Conservation (phyloP, 2,113 vertebrate species). For the Syrrhaptes paradoxus region DNA sequence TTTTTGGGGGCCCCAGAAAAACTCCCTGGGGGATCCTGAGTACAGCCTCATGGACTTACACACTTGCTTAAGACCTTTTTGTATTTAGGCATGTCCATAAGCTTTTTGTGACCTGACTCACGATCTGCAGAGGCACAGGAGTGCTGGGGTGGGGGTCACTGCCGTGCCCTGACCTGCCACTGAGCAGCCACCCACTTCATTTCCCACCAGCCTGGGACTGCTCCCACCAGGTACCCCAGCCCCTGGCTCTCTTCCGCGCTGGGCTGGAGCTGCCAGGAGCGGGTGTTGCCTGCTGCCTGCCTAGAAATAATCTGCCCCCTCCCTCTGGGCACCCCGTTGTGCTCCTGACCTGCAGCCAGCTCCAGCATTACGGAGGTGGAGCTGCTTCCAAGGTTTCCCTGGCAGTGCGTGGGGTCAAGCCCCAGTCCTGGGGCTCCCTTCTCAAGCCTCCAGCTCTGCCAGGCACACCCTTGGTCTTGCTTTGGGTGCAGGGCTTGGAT, state of each 20-base stretch:
- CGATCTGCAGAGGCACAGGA: neutral
- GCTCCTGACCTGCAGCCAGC: neutral
- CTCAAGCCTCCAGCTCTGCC: neutral
- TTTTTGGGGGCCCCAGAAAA: neutral
- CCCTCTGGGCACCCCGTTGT: neutral
- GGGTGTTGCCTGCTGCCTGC: conserved; percentile 37
- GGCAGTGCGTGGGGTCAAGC: neutral
- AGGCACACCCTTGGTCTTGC: neutral
- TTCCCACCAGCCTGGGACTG: neutral
- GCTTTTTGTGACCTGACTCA: neutral
- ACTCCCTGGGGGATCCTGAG: neutral
- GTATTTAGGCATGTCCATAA: neutral
- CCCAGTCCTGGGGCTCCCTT: rapidly evolving
- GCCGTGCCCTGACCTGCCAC: neutral
- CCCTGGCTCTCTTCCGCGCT: neutral
- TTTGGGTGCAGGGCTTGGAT: neutral
- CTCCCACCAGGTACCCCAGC: rapidly evolving
- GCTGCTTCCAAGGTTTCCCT: conserved; percentile 9
- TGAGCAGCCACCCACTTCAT: neutral
- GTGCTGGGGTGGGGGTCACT: neutral
- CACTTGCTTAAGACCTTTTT: neutral
- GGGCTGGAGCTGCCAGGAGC: neutral
- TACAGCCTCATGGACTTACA: neutral
- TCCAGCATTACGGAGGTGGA: neutral
- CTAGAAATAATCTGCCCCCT: conserved; percentile 48